Evolutionary conservation across 2,113 vertebrate genomes (phyloP).

Genomic region (Mus pahari): DNA sequence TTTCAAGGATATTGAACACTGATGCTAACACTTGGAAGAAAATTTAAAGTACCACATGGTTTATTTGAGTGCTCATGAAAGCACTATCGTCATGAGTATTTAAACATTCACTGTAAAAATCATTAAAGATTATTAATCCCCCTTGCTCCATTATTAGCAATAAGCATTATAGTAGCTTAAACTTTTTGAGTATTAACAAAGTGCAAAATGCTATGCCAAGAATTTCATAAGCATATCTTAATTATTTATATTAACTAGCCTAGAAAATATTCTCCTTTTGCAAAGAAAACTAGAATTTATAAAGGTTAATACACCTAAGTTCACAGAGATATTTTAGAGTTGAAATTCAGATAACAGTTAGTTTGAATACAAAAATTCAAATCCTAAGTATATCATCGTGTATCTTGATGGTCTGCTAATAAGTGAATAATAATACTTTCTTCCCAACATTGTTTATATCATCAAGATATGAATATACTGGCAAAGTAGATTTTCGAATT

Average conservation of each 20-base stretch:
- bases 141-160: background rate
- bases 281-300: background rate
- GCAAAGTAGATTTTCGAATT: background rate
- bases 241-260: background rate
- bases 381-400: background rate
- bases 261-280: background rate
- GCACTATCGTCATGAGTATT: background rate
- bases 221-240: background rate
- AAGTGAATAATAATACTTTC: background rate
- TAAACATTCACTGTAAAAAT: background rate
- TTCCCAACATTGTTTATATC: background rate
- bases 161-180: background rate
- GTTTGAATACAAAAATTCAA: background rate
- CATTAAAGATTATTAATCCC: background rate
- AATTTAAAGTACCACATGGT: background rate
- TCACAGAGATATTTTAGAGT: background rate
- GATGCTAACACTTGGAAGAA: background rate
- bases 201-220: background rate
- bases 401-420: background rate
- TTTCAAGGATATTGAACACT: background rate
- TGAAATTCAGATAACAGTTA: conserved; percentile 18
- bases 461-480: background rate
- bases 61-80: background rate
- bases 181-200: background rate
- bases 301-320: background rate